These are phyloP conservation scores for Lepeophtheirus salmonis DNA, from an alignment of 1,140 invertebrate genomes.

Conservation along the genomic window DNA sequence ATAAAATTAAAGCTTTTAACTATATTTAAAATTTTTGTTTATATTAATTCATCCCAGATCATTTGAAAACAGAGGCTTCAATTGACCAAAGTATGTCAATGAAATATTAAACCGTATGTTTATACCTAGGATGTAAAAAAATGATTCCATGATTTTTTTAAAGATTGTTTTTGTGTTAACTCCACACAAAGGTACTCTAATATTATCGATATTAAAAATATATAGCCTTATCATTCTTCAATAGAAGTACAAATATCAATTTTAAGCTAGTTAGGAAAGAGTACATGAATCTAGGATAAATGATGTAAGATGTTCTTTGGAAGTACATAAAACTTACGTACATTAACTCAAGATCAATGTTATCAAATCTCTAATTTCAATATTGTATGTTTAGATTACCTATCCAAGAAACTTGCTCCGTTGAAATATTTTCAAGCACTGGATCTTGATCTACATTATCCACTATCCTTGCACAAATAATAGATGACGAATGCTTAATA, in stretches of 20 bases:
- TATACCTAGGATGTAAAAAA: not conserved
- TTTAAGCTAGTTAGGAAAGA: not conserved
- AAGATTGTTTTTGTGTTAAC: too few species aligned
- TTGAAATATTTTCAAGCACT: not conserved
- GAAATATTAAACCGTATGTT: not conserved
- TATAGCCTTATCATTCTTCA: too few species aligned
- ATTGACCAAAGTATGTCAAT: not conserved
- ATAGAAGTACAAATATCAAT: not conserved
- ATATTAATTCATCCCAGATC: not conserved
- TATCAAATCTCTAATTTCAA: not conserved
- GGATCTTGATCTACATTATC: not conserved
- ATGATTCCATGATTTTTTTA: too few species aligned
- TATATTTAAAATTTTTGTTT: not conserved
- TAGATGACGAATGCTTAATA: not conserved
- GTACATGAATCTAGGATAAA: not conserved
- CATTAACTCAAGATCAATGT: not conserved
- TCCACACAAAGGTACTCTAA: too few species aligned
- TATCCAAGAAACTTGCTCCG: not conserved
- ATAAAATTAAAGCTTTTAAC: not conserved
- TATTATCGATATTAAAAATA: too few species aligned
- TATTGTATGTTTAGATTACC: not conserved
- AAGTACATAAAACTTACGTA: too few species aligned
- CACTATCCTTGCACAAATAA: not conserved
- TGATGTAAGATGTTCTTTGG: not conserved
- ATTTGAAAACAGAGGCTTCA: not conserved